Base-by-base conservation (phyloP, 1,140 invertebrate genomes). In the Diabrotica virgifera region DNA sequence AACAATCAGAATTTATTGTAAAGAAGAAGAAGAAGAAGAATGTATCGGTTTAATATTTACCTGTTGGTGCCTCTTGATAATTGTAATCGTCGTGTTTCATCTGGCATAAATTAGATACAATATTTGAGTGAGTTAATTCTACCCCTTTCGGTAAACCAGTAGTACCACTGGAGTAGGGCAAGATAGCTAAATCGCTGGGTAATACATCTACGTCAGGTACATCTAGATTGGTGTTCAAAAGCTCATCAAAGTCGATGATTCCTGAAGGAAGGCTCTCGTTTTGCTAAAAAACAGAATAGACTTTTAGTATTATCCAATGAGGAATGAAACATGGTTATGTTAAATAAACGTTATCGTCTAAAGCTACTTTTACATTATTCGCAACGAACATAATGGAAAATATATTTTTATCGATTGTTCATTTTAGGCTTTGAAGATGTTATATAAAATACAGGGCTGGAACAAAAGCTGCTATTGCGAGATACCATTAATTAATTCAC, bases 141-240 rank as follows among this genome's bases (percentile, higher is more conserved):
- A 95, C 93, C 24, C 91, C 93, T 84, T 96, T 96, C 5, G 94
- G 93, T 53, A 90, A 74, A n/a, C 94, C 93, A 36, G 93, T 95
- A 5, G 93, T 95, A 13, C 94, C 94, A 76, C 92, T 71, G 4
- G 70, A 71, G 36, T 71, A 71, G 11, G 67, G 67, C 52, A 71
- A 38, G 13, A 69, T 56, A 8, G 64, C 67, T 9, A 71, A 35
- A 40, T 71, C 70, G 5, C 69, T 53, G 6, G 54, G 10, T 7
- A 51, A 8, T 12, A 46, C 50, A 13, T 61, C 36, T 6, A 54
- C 14, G 50, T 69, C 67, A 7, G 64, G 54, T 36, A 63, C 51
- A 37, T 71, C 67, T 36, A 62, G 36, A 11, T 54, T 53, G 37
- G 38, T 40, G 8, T 65, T 58, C 5, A 52, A 59, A 35, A 71